Evolutionary conservation across 2,113 vertebrate species (phyloP), one percentile per base, ranked within the genome.

Genomic region (Melanerpes aurifrons): DNA sequence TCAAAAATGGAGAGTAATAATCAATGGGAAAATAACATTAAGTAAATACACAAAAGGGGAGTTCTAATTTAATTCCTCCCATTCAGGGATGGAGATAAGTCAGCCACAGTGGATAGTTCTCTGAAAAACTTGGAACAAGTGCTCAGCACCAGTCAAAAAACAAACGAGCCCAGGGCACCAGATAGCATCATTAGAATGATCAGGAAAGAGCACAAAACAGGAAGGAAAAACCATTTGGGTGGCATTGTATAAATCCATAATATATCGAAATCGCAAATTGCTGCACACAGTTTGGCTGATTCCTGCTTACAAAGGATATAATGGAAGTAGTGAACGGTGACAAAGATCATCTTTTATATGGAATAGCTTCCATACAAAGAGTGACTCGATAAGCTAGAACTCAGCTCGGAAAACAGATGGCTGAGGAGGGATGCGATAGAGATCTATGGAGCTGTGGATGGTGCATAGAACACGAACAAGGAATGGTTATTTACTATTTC

Each of bases 401-500:
- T 88, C 2, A 10, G 74, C 50, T 89, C 86, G 3, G 6, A 71
- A 93, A 95, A 78, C 93, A 94, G 95, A 94, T 92, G 93, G 93
- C 90, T 88, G 90, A 92, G 93, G 62, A 77, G 73, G 68, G 73
- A 17, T n/a, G 29, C 0, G 82, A 88, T 84, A 84, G 90, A 35
- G 88, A 93, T 92, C 95, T 68, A 5, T 87, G 90, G 82, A 63
- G 12, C 72, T 29, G 45, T 24, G 93, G 75, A 35, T 74, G 58
- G 61, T 16, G 88, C 90, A 22, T 20, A 58, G 88, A 86, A 78
- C 83, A 56, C 1, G 90, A 91, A 37, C 69, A 61, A 93, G 92
- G 66, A 88, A 92, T 66, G 67, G 83, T 96, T 96, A 96, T 96
- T 96, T 96, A 96, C 95, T 96, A 94, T 96, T 96, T 96, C 96